Conservation (phyloP, 2,113 vertebrate species). For the Cnemophilus loriae region DNA sequence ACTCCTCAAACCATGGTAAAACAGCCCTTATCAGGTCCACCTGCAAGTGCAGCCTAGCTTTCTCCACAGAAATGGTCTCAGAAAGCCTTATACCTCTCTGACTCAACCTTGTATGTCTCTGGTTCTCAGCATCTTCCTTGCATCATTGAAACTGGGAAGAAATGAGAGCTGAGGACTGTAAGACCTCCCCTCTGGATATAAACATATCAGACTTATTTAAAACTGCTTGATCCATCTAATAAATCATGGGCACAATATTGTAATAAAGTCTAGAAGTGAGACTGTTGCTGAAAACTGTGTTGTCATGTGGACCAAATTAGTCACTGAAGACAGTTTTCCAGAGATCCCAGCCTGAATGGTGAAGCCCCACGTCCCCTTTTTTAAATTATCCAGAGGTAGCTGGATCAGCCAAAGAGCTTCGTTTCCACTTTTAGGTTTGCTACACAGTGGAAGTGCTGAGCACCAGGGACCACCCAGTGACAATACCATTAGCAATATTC, state of each 20-base stretch:
- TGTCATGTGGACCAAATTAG: not conserved
- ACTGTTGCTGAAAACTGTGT: not conserved
- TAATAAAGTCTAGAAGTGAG: not conserved
- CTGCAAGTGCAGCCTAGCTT: not conserved
- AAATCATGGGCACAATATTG: not conserved
- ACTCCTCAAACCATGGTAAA: not conserved
- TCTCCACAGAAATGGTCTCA: not conserved
- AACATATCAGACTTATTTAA: not conserved
- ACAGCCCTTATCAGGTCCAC: not conserved
- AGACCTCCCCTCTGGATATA: not conserved
- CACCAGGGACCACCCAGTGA: not conserved
- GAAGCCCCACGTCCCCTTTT: not conserved
- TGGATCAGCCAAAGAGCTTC: not conserved
- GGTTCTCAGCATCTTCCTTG: not conserved
- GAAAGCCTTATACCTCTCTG: not conserved
- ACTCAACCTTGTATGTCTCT: not conserved
- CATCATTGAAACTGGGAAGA: not conserved
- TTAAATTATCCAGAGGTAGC: not conserved
- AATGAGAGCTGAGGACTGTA: not conserved
- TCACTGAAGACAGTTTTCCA: not conserved
- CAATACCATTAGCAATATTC: not conserved
- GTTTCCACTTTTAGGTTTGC: not conserved
- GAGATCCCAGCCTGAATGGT: not conserved
- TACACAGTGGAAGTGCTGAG: not conserved
- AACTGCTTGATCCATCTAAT: not conserved